Evolutionary conservation across 2,888 invertebrate genomes (phyloP), one percentile per base, ranked within the genome.

Genomic region (Dolichomitus sp.): DNA sequence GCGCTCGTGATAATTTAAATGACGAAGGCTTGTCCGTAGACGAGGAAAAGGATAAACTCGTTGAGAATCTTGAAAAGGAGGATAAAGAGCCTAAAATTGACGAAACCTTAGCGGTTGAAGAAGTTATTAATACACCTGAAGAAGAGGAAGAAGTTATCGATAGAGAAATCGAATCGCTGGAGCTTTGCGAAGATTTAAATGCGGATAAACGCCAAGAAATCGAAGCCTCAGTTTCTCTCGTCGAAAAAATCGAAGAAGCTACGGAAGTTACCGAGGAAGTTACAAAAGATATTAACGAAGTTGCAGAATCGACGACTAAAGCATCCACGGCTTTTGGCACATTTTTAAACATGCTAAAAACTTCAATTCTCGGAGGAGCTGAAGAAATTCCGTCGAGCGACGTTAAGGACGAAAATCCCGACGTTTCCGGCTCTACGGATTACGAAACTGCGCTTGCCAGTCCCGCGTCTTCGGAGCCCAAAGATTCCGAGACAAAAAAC

Each of bases 281-380:
- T 9, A 9, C 9, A 9, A 9, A 65, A 40, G 30, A n/a, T 1
- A n/a, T 27, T 14, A 63, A 33, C 9, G 61, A 54, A n/a, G 17
- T 37, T 63, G 0, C 17, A 12, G 61, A 63, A 63, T 27, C 48
- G 17, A 17, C 45, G 7, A 4, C 37, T 4, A 65, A 65, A 19
- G 40, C n/a, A 23, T 33, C 19, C 14, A 68, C 57, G 40, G 65
- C 57, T 6, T 45, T 81, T 17, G 81, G 40, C 2, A 19, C 72
- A 30, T 54, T 77, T 11, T 54, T 77, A 0, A 68, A 77, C 12
- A 45, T 66, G 37, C 23, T 76, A 0, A 72, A 72, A 50, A 81
- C 70, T 19, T 70, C 66, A 19, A 75, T 65, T 57, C 27, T 70
- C 19, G 75, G 54, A 11, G 11, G 37, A 0, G 7, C n/a, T 14